These are phyloP conservation scores for Euwallacea similis DNA, from an alignment of 1,140 invertebrate species.

Conservation along the genomic window DNA sequence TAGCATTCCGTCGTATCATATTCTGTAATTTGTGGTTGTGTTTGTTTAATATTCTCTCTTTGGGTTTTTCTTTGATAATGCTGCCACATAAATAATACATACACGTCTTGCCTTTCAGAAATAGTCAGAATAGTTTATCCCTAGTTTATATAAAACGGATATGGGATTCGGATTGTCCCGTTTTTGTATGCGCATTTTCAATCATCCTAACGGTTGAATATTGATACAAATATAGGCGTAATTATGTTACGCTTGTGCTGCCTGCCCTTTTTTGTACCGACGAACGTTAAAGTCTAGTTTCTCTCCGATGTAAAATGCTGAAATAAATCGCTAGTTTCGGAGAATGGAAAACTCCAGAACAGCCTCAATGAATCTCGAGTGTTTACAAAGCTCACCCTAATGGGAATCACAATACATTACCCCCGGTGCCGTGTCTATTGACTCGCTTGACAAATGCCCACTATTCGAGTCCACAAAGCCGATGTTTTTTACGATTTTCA, in stretches of 20 bases:
- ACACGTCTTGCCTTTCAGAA: conserved; percentile 33
- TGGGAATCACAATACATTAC: conserved; percentile 51
- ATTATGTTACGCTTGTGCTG: no score
- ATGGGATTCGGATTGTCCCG: conserved; percentile 28
- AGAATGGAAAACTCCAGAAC: background rate
- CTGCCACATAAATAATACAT: conserved; percentile 37
- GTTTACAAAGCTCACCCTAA: conserved; percentile 42
- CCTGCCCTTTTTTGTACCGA: background rate
- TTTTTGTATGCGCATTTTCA: no score
- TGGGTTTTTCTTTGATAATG: conserved; percentile 36
- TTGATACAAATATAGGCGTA: no score
- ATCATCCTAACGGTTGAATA: no score
- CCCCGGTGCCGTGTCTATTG: conserved; percentile 42
- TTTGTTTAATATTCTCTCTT: conserved; percentile 40
- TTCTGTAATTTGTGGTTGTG: conserved; percentile 39
- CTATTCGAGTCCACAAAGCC: conserved; percentile 48
- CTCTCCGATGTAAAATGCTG: no score
- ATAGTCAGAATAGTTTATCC: conserved; percentile 35
- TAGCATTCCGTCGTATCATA: conserved; percentile 37
- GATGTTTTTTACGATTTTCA: conserved; percentile 48
- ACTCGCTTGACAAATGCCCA: conserved; percentile 50
- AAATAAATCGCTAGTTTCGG: no score
- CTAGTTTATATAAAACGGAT: conserved; percentile 29
- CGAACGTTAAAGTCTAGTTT: background rate
- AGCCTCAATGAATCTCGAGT: conserved; percentile 31